Base-by-base conservation (phyloP, 2,888 invertebrate species). In the Stenodera caucasica region DNA sequence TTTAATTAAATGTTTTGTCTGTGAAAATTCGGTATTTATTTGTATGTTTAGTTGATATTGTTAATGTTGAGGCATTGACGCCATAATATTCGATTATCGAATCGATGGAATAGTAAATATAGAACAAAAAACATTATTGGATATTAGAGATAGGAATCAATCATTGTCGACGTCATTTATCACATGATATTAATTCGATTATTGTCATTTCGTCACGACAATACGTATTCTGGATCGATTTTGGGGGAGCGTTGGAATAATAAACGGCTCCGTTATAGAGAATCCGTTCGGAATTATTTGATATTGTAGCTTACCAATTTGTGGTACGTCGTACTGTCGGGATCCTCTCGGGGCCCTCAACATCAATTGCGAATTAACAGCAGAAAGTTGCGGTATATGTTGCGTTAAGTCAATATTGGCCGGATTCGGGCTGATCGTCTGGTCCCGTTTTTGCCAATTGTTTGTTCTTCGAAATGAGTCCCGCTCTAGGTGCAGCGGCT, bases 251-350 rank as follows among this genome's bases (percentile, higher is more conserved):
- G n/a, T n/a, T n/a, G n/a, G n/a, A n/a, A n/a, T n/a, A n/a, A n/a
- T n/a, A n/a, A n/a, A n/a, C n/a, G n/a, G n/a, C n/a, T n/a, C n/a
- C n/a, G n/a, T n/a, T n/a, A n/a, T n/a, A n/a, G n/a, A n/a, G n/a
- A n/a, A n/a, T n/a, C n/a, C n/a, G n/a, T n/a, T n/a, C n/a, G n/a
- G n/a, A n/a, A n/a, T n/a, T n/a, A n/a, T n/a, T n/a, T n/a, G n/a
- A n/a, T n/a, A n/a, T n/a, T n/a, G n/a, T n/a, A n/a, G 71, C 81
- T 78, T 71, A 92, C 92, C 92, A 77, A 92, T 92, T 83, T 91
- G 92, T 71, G 92, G 92, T 68, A 92, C 92, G 82, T 92, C 92
- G 81, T 92, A 92, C 74, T 89, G 88, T 73, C 90, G 84, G 78
- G 87, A 88, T 68, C 90, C 89, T 71, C 92, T 86, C 63, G 90